phyloP scores from a whole-genome alignment of 2,113 vertebrate species.

The Colius striatus region DNA sequence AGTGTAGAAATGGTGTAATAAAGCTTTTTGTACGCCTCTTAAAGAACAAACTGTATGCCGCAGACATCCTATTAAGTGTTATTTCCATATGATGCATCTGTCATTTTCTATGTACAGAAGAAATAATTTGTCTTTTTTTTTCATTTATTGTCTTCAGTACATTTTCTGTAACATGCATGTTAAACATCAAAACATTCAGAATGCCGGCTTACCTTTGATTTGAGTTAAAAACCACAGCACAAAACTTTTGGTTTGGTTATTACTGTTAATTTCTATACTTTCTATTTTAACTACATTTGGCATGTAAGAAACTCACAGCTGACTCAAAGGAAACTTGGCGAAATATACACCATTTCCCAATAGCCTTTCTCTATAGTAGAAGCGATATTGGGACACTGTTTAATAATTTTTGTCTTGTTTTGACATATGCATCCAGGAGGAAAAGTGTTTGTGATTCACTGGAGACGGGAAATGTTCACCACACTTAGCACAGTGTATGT shows the following conservation, averaged over 20 bases:
- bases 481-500: neutral
- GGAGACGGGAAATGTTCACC: neutral
- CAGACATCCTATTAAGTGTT: neutral
- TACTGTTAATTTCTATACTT: neutral
- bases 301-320: neutral
- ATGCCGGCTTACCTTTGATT: neutral
- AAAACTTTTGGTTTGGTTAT: neutral
- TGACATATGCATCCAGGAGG: neutral
- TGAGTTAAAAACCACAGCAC: neutral
- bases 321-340: neutral
- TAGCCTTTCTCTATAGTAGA: neutral
- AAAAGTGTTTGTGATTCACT: neutral
- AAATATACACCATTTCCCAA: conserved; percentile 22
- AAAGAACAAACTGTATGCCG: neutral
- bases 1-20: neutral
- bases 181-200: neutral
- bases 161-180: neutral
- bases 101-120: neutral
- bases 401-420: conserved; percentile 38
- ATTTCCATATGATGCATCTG: neutral
- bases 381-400: neutral
- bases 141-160: neutral
- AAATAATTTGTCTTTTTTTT: neutral
- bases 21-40: neutral
- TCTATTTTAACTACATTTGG: neutral